Percentiles rank a stretch among this genome's conserved stretches.
Evolutionary conservation across 2,888 invertebrate genomes (phyloP).

Genomic region (Pheosia tremula): DNA sequence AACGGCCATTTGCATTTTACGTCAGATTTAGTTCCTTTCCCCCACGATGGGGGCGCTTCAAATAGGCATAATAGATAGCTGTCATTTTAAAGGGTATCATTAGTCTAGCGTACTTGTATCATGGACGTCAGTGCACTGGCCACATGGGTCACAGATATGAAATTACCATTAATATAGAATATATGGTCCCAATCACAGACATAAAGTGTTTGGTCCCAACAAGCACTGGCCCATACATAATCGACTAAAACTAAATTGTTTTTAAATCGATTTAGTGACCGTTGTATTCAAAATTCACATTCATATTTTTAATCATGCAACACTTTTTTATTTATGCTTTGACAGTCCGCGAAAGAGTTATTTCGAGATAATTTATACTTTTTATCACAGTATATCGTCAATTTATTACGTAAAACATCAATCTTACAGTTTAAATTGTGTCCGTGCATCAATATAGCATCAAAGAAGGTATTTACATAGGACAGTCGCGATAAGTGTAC

Average conservation of each 20-base stretch:
- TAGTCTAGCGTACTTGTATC: no score
- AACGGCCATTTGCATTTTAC: no score
- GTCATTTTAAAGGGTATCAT: no score
- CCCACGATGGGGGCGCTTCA: no score
- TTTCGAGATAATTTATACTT: slow-evolving; percentile 22
- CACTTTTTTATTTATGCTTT: slow-evolving; percentile 53
- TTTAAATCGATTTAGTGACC: slow-evolving; percentile 23
- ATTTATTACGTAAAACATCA: slow-evolving; percentile 20
- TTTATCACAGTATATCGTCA: slow-evolving; percentile 23
- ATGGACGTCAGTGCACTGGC: no score
- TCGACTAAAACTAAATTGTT: not conserved
- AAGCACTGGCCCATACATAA: not conserved
- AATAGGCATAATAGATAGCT: no score
- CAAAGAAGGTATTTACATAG: slow-evolving; percentile 20
- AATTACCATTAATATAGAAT: no score
- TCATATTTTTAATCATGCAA: slow-evolving; percentile 47
- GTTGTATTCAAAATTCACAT: slow-evolving; percentile 50
- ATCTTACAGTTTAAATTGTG: slow-evolving; percentile 19
- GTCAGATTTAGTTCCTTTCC: no score
- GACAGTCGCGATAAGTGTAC: slow-evolving; percentile 23
- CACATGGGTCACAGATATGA: no score
- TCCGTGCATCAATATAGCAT: slow-evolving; percentile 18
- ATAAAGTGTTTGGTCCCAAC: no score
- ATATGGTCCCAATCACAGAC: no score
- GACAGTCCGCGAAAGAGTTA: slow-evolving; percentile 38